Percentiles rank a stretch among this genome's conserved stretches.
Conservation (phyloP, 2,888 invertebrate species). For the Melieria omissa region DNA sequence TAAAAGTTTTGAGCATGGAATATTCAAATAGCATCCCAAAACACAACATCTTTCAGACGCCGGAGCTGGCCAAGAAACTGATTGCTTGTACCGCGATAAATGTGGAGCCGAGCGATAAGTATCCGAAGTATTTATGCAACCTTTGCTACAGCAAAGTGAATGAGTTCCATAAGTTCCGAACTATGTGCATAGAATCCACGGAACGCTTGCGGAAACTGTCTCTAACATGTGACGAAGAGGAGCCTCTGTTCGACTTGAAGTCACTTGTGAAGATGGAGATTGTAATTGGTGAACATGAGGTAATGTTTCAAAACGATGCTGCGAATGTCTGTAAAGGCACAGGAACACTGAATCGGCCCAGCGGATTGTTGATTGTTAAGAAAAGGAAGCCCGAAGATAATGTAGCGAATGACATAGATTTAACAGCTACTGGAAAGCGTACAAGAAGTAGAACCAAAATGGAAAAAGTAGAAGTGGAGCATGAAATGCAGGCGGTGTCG, state of each 20-base stretch:
- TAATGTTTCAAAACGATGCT: neutral
- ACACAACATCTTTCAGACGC: slow-evolving; percentile 35
- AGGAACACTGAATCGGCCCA: no score
- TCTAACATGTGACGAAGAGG: neutral
- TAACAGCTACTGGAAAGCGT: no score
- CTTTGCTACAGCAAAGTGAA: slow-evolving; percentile 42
- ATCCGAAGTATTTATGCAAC: slow-evolving; percentile 43
- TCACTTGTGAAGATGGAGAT: neutral
- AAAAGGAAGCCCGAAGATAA: no score
- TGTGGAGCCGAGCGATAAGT: slow-evolving; percentile 44
- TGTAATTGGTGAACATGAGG: neutral
- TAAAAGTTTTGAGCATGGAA: neutral
- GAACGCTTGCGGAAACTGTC: slow-evolving; percentile 22
- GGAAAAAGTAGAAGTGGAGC: neutral
- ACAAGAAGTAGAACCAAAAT: neutral
- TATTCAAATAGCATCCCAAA: neutral
- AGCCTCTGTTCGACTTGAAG: neutral
- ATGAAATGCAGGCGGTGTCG: neutral
- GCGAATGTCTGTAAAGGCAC: neutral
- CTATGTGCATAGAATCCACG: slow-evolving; percentile 44
- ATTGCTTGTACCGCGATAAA: slow-evolving; percentile 49
- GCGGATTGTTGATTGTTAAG: no score
- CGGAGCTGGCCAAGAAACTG: slow-evolving; percentile 52
- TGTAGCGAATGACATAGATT: no score
- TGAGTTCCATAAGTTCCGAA: slow-evolving; percentile 45